Evolutionary conservation across 2,888 invertebrate genomes (phyloP), one percentile per base, ranked within the genome.

Genomic region (Acronicta psi): DNA sequence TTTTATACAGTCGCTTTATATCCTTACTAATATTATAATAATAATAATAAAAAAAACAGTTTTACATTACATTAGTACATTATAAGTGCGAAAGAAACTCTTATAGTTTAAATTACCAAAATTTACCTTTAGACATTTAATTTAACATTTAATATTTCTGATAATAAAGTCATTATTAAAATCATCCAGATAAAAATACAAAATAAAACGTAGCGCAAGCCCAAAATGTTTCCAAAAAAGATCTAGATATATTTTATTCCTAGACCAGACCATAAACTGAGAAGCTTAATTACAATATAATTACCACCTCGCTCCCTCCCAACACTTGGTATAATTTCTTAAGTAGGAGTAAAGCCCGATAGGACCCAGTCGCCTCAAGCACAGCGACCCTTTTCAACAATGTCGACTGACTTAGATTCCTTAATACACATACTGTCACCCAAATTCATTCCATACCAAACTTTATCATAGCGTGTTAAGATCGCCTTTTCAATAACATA

Each of bases 341-440:
- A 84, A 86, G 83, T 82, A 83, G 81, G 72, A 88, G 84, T 83
- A 85, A 87, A 86, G 84, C 82, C 85, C 85, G 85, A 88, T 87
- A 88, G 86, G 81, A 84, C 83, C 79, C 85, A 82, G 84, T 86
- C 84, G 88, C 88, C 90, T 87, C 86, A 87, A 88, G 87, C 89
- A 79, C 85, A 85, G 84, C 81, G 87, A 92, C 92, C 92, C 92
- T 91, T 92, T 91, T 92, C 92, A 92, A 90, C 90, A 86, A 83
- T 83, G 86, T 85, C 84, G 84, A 77, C 82, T 83, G 83, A 85
- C 87, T 88, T 75, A 79, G 82, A 87, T 86, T 87, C 87, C 86
- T 75, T 85, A 84, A 87, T 86, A 88, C 85, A 87, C 84, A 85
- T 80, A 83, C 84, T 83, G 83, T 82, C 87, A 87, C 73, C 83